Evolutionary conservation across 2,797 vertebrate genomes (phyloP), one percentile per base, ranked within the genome.

Genomic region (Centroberyx gerrardi): DNA sequence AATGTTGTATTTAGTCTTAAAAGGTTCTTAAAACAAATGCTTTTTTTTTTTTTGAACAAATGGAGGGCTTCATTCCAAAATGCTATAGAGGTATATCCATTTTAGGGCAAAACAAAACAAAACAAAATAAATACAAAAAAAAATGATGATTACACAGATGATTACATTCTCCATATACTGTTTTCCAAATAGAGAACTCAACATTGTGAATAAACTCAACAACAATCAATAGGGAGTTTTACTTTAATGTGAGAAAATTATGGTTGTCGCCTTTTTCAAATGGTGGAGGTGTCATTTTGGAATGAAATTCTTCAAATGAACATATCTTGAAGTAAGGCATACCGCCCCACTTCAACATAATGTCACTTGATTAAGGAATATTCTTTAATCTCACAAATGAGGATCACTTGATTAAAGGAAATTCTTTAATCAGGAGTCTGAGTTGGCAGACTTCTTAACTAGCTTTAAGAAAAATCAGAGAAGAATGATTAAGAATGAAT

Each of bases 381-480:
- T 70, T 76, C 54, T 81, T 81, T 84, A 81, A 88, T 90, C 85
- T 82, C 60, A 78, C 82, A 81, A 90, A 89, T 88, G 81, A 88
- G 76, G 52, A 78, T 84, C 81, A 81, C 77, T 81, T 76, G 79
- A 87, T 88, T 84, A 84, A 86, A 83, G 60, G 15, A 36, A 81
- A 66, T 60, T 70, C 46, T 84, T 76, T 83, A 46, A 83, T 80
- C 68, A 72, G 42, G 78, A 80, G 53, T 76, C 61, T 3, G 29
- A 56, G 61, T 75, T 72, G 80, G 76, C 72, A 83, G 66, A 74
- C 49, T 60, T 76, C 66, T 52, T 71, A 36, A n/a, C 60, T 76
- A 68, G 81, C 56, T 83, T 49, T 14, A 44, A 15, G 2, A 56
- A 53, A 79, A 86, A 73, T 68, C 52, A 27, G 59, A 84, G 72